Percentiles rank a stretch among this genome's conserved stretches.
phyloP scores from a whole-genome alignment of 2,113 vertebrate species.

The Menura novaehollandiae region DNA sequence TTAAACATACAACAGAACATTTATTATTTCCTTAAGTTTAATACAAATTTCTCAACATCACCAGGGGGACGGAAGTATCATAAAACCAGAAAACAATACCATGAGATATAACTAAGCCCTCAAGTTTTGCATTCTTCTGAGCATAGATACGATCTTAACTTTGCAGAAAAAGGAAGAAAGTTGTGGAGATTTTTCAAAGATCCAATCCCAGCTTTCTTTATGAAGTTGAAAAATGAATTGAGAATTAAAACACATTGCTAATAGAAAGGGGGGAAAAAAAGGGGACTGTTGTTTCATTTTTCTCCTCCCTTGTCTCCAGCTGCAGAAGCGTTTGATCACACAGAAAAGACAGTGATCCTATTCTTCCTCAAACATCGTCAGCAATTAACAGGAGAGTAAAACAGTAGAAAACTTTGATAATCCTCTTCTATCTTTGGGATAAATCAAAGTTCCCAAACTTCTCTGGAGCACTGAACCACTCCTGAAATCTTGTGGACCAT shows the following conservation, averaged over 20 bases:
- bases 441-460: conserved; percentile 5
- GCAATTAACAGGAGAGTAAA: not conserved
- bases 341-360: conserved; percentile 11
- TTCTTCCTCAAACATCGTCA: not conserved
- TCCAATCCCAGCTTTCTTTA: not conserved
- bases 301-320: not conserved
- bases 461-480: not conserved
- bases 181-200: not conserved
- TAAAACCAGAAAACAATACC: not conserved
- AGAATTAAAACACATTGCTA: not conserved
- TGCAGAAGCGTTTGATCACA: not conserved
- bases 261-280: not conserved
- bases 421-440: not conserved
- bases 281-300: not conserved
- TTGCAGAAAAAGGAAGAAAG: not conserved
- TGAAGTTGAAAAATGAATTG: not conserved
- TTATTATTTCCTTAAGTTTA: not conserved
- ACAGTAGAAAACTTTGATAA: conserved; percentile 24
- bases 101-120: not conserved
- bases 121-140: not conserved
- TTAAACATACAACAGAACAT: not conserved
- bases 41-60: not conserved
- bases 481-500: not conserved
- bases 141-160: not conserved
- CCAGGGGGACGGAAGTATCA: not conserved